Base-by-base conservation (phyloP, 2,888 invertebrate genomes). In the Lasius fuliginosus region DNA sequence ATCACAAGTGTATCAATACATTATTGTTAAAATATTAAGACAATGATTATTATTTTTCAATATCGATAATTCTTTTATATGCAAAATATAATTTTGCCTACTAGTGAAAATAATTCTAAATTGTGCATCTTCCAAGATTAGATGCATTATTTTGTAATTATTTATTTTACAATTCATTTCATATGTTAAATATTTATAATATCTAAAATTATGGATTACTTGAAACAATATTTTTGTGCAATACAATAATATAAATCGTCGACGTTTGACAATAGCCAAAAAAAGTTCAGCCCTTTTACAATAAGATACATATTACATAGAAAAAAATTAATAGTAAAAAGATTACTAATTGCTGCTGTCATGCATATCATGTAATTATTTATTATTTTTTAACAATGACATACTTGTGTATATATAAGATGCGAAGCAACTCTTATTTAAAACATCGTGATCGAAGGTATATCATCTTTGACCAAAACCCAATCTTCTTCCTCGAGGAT, bases 401-500 rank as follows among this genome's bases (percentile, higher is more conserved):
- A 71, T 79, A 58, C 58, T 46, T 12, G 23, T 42, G 46, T 53
- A 42, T 77, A 30, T 68, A 60, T 58, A 71, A 71, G 23, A 79
- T 9, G 15, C 1, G 58, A 69, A 33, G 11, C n/a, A 42, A 46
- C 15, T 56, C 56, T 15, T 49, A 56, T 8, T 81, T 73, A 81
- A 73, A 69, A 60, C 36, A 73, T 71, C 6, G 36, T 30, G 56
- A 69, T 76, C 40, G 77, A 87, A 67, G 86, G 86, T 62, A 84
- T 86, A 33, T 88, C 85, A 42, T 86, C 84, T 40, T 92, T 89
- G n/a, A 94, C 91, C 71, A 94, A 88, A 60, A 94, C 93, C 94
- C 94, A 94, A 85, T 93, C 94, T 84, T 94, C 94, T 27, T 94
- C 79, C 49, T 94, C 93, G 46, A 88, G 85, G 65, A 89, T 89